A percentile compares a stretch with the other conserved stretches of the same genome.
Evolutionary conservation across 2,888 invertebrate genomes (phyloP).

Genomic region (Antheraea assamensis): DNA sequence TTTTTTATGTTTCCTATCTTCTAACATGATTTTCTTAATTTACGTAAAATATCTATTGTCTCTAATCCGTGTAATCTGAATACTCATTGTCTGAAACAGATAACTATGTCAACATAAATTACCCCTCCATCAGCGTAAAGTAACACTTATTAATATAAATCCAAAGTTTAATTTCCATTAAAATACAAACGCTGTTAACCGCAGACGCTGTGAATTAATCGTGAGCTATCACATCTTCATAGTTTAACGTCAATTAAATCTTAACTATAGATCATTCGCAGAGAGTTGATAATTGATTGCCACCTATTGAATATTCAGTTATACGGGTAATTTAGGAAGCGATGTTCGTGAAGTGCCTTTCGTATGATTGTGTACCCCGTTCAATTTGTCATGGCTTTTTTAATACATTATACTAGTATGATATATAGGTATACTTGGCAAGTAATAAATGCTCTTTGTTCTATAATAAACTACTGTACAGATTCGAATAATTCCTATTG

Average conservation of each 20-base stretch:
- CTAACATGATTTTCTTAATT: not conserved
- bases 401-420: not conserved
- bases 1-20: not conserved
- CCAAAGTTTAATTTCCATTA: constrained; percentile 22
- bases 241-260: constrained; percentile 40
- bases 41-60: not conserved
- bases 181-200: constrained; percentile 45
- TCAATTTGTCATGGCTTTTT: constrained; percentile 52
- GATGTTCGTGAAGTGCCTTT: constrained; percentile 31
- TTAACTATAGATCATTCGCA: constrained; percentile 35
- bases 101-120: constrained; percentile 15
- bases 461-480: too few relatives aligned
- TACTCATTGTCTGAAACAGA: constrained; percentile 6
- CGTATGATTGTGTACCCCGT: constrained; percentile 57
- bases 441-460: not conserved
- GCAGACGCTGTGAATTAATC: constrained; percentile 47
- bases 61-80: not conserved
- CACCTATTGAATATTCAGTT: constrained; percentile 22
- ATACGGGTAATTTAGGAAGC: constrained; percentile 22
- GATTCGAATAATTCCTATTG: too few relatives aligned
- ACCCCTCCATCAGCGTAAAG: not conserved
- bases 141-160: not conserved
- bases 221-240: constrained; percentile 42
- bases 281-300: constrained; percentile 45
- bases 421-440: too few relatives aligned